Conservation (phyloP, 1,140 invertebrate species). For the Penaeus vannamei region DNA sequence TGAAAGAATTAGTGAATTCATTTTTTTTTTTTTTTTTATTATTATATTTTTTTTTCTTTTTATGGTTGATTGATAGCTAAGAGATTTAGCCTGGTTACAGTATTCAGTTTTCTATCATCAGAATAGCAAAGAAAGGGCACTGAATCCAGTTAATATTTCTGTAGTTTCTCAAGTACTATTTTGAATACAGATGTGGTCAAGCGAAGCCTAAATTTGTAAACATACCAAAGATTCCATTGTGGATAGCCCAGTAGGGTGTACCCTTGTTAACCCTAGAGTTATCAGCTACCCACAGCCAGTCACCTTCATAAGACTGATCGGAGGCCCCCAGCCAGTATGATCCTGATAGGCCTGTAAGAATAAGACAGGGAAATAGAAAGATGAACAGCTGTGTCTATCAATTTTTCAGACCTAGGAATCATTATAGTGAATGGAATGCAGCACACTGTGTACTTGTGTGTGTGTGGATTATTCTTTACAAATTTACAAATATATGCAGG, state of each 20-base stretch:
- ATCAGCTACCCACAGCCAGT: conserved; percentile 31
- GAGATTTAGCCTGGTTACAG: too few species aligned
- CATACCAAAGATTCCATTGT: conserved; percentile 19
- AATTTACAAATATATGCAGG: conserved; percentile 3
- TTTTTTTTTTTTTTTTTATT: too few species aligned
- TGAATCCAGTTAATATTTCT: too few species aligned
- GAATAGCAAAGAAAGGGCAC: too few species aligned
- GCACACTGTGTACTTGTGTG: too few species aligned
- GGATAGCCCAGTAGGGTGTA: conserved; percentile 39
- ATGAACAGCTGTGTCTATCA: not conserved
- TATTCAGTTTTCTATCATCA: too few species aligned
- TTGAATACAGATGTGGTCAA: too few species aligned
- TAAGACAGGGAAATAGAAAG: not conserved
- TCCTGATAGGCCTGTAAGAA: not conserved
- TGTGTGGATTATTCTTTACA: not conserved
- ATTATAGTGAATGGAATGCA: too few species aligned
- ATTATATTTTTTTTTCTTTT: too few species aligned
- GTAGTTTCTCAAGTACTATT: too few species aligned
- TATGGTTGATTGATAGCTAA: too few species aligned
- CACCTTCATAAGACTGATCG: not conserved
- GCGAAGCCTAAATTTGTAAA: not conserved
- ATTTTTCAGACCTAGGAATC: too few species aligned
- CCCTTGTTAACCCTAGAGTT: not conserved
- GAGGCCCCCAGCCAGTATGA: conserved; percentile 40
- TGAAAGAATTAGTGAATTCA: not conserved